phyloP scores from a whole-genome alignment of 2,888 invertebrate genomes.

The Magallana nippona region DNA sequence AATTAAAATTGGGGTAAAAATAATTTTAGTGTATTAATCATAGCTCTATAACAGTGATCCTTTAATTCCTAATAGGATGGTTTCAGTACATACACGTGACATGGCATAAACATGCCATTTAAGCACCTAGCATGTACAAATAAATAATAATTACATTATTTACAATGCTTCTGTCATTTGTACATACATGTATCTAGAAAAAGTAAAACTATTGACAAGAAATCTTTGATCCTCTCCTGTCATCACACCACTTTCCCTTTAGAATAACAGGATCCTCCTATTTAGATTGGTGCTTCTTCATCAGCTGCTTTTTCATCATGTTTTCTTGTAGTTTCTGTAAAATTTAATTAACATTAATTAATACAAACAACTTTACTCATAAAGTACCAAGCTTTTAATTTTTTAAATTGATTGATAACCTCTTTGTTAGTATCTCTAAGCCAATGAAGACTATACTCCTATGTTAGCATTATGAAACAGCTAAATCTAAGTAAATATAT shows the following conservation, averaged over 20 bases:
- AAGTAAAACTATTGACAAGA: background rate
- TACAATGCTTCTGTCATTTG: constrained; percentile 15
- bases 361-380: background rate
- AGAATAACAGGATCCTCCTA: background rate
- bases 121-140: constrained; percentile 19
- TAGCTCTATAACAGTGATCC: no score
- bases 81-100: background rate
- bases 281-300: constrained; percentile 33
- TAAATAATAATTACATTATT: background rate
- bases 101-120: background rate
- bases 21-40: no score
- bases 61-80: no score
- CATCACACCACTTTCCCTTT: background rate
- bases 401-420: background rate
- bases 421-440: no score
- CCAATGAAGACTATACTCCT: no score
- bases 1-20: no score
- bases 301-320: constrained; percentile 49
- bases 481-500: no score
- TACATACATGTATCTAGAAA: background rate
- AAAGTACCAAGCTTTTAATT: background rate
- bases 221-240: background rate
- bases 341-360: background rate
- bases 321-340: constrained; percentile 52
- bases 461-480: no score